Conservation (phyloP, 37 sponge, comb jelly and placozoan genomes). For the Haliclona indistincta region DNA sequence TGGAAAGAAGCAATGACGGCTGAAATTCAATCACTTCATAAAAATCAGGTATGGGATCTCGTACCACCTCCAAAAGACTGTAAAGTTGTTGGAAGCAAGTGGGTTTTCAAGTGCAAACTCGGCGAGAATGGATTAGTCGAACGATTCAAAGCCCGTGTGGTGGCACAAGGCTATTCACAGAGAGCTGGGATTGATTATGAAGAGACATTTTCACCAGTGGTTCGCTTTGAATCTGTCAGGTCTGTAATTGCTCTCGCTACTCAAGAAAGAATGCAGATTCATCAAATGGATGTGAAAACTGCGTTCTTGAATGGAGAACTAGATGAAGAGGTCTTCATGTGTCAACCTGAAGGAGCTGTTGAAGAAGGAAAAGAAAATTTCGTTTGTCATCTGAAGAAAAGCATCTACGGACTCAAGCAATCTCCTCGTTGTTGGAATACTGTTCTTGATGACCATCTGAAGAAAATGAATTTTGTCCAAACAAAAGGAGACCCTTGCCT, state of each 20-base stretch:
- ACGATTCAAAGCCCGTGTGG: conserved; percentile 30
- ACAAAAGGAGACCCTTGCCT: conserved; percentile 57
- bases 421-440: conserved; percentile 64
- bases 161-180: conserved; percentile 49
- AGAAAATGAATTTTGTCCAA: conserved; percentile 49
- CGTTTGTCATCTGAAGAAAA: conserved; percentile 60
- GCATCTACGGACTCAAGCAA: conserved; percentile 75
- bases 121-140: conserved; percentile 26
- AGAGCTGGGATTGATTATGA: conserved; percentile 29
- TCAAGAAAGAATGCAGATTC: conserved; percentile 13
- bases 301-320: conserved; percentile 41
- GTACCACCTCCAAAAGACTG: conserved; percentile 23
- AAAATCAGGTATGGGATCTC: conserved; percentile 48
- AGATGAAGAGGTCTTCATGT: conserved; percentile 48
- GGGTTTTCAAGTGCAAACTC: conserved; percentile 38
- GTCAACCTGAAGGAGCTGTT: conserved; percentile 65
- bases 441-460: conserved; percentile 53
- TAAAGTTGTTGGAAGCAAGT: conserved; percentile 45
- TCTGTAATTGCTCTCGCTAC: conserved; percentile 21
- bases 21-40: conserved; percentile 45
- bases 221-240: conserved; percentile 29
- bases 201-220: conserved; percentile 39
- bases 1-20: conserved; percentile 49
- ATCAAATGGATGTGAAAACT: conserved; percentile 48
- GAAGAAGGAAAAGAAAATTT: conserved; percentile 57